Evolutionary conservation across 2,113 vertebrate genomes (phyloP), one percentile per base, ranked within the genome.

Genomic region (Pluvianellus socialis): DNA sequence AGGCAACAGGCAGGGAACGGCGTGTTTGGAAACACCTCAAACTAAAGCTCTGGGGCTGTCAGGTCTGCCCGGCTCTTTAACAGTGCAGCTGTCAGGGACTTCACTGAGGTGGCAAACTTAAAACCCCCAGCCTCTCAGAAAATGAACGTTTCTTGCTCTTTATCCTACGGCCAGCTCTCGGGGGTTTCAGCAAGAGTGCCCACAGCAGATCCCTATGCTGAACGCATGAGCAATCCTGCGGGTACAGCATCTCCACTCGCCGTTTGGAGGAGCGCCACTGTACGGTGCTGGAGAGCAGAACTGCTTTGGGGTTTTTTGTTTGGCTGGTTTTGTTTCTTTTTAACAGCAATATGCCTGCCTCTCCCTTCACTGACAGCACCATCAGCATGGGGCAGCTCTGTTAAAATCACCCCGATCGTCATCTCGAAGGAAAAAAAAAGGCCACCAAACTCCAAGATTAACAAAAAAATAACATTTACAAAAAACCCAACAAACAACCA

Each of bases 1-100:
- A 96, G 90, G 95, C 95, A 97, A 95, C 6, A 52, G 75, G 80
- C 87, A 65, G 91, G 74, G 95, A 97, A 96, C 81, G 79, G 92
- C 35, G 83, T 86, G 87, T 89, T 96, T 96, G 95, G 96, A 97
- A 97, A 98, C 92, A 96, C 87, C 91, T 96, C 94, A 83, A 79
- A 79, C 35, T 79, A 42, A 68, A 94, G 94, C 3, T 0, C 44
- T 77, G 90, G 86, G 75, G 92, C 83, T 91, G 38, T 95, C 86
- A 95, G 94, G 42, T 92, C 90, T 88, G 81, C 67, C 81, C 3
- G 35, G 63, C 40, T 91, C 91, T 86, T 93, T 83, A 92, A 74
- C 62, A 90, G 66, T 23, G 26, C 75, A 92, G 94, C 52, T 90
- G 44, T 70, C 93, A 44, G 62, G 97, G 97, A 82, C 87, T 97